phyloP scores from a whole-genome alignment of 2,113 vertebrate species.

The Centropus bengalensis region DNA sequence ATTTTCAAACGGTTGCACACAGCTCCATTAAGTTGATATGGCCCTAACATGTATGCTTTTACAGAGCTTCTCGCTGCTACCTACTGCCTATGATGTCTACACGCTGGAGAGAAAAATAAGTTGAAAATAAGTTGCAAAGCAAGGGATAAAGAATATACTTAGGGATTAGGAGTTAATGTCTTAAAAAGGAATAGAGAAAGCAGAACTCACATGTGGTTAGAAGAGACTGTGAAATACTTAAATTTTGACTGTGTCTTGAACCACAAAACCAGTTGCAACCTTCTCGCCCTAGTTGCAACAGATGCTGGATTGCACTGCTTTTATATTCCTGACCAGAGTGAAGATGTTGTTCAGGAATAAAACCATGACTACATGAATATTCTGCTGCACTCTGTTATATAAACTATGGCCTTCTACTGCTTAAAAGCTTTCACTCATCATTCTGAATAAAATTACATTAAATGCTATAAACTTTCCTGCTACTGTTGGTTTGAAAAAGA shows the following conservation, averaged over 20 bases:
- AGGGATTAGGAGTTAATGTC: not conserved
- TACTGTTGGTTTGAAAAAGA: not conserved
- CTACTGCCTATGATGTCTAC: not conserved
- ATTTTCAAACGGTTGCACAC: not conserved
- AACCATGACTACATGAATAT: not conserved
- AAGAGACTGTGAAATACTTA: not conserved
- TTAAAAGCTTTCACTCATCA: not conserved
- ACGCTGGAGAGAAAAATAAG: not conserved
- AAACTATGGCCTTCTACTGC: not conserved
- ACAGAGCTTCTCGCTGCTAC: not conserved
- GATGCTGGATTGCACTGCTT: not conserved
- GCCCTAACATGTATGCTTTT: not conserved
- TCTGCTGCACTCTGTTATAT: not conserved
- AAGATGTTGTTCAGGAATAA: not conserved
- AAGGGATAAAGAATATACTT: not conserved
- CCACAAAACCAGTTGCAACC: not conserved
- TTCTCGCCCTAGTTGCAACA: not conserved
- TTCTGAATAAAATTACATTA: constrained; percentile 28
- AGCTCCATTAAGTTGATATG: not conserved
- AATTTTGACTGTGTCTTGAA: not conserved
- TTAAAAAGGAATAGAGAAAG: not conserved
- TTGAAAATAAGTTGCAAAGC: not conserved
- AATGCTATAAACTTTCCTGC: not conserved
- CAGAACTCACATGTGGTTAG: not conserved
- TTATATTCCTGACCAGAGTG: not conserved